Conservation (phyloP, 2,888 invertebrate genomes). For the Magallana nippona region DNA sequence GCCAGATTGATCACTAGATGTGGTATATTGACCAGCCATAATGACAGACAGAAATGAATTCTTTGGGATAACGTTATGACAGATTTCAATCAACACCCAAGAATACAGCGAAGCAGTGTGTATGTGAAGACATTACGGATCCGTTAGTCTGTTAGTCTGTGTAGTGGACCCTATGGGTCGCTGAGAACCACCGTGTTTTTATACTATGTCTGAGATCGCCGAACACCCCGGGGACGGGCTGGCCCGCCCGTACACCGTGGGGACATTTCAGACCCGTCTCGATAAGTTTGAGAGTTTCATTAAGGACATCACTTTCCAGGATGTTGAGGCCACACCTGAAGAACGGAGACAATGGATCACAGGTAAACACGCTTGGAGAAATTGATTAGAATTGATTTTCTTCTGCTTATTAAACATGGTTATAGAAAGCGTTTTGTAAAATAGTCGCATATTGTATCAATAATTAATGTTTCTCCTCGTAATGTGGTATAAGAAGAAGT, state of each 20-base stretch:
- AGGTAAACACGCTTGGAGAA: constrained; percentile 62
- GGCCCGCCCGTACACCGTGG: constrained; percentile 73
- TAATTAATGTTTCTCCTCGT: background rate
- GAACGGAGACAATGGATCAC: constrained; percentile 77
- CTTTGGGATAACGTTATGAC: background rate
- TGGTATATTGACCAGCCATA: background rate
- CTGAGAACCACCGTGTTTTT: background rate
- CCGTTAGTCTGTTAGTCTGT: background rate
- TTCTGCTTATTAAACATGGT: background rate
- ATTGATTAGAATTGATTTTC: constrained; percentile 13
- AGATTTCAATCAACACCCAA: background rate
- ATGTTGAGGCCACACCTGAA: constrained; percentile 76
- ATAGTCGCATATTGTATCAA: background rate
- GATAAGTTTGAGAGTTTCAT: constrained; percentile 76
- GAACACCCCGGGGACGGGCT: constrained; percentile 61
- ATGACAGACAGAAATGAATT: constrained; percentile 4
- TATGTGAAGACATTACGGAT: background rate
- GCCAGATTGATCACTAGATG: background rate
- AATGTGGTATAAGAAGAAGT: too few relatives aligned
- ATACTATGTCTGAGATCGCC: constrained; percentile 53
- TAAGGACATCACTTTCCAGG: constrained; percentile 75
- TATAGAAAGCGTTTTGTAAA: background rate
- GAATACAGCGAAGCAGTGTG: constrained; percentile 9
- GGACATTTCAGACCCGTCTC: constrained; percentile 75
- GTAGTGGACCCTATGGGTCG: background rate